phyloP scores from a whole-genome alignment of 2,113 vertebrate species.

The Pelobates fuscus region DNA sequence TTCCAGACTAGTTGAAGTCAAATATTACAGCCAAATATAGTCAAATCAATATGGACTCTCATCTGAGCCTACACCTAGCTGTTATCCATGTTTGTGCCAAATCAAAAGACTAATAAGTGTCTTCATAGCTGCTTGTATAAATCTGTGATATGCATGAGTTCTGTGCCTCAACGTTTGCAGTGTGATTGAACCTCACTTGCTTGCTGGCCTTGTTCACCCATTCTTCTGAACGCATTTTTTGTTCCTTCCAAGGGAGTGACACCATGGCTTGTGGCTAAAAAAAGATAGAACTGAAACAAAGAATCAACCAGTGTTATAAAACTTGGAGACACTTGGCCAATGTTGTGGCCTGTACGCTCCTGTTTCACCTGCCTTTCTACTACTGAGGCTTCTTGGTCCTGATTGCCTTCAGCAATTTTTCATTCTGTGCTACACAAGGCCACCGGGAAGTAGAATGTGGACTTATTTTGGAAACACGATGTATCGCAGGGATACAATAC shows the following conservation, averaged over 20 bases:
- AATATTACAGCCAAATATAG: constrained; percentile 75
- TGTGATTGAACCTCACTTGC: constrained; percentile 65
- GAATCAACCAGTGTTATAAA: constrained; percentile 62
- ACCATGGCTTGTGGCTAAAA: constrained; percentile 97
- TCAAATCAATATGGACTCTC: constrained; percentile 66
- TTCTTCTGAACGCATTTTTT: constrained; percentile 68
- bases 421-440: constrained; percentile 60
- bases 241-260: constrained; percentile 92
- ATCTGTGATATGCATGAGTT: constrained; percentile 84
- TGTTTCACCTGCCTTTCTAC: constrained; percentile 57
- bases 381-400: constrained; percentile 53
- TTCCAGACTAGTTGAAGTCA: constrained; percentile 78
- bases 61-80: constrained; percentile 57
- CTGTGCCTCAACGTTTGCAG: constrained; percentile 73
- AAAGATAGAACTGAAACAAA: constrained; percentile 68
- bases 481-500: constrained; percentile 43
- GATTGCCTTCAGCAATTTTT: constrained; percentile 58
- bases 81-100: constrained; percentile 64
- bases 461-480: constrained; percentile 42
- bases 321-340: constrained; percentile 73
- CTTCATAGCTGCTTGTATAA: constrained; percentile 64
- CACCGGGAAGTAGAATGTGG: constrained; percentile 55
- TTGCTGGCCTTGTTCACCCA: constrained; percentile 59
- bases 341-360: constrained; percentile 68
- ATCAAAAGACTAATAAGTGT: constrained; percentile 58